Evolutionary conservation across 2,888 invertebrate genomes (phyloP).

Genomic region (Alitta virens): DNA sequence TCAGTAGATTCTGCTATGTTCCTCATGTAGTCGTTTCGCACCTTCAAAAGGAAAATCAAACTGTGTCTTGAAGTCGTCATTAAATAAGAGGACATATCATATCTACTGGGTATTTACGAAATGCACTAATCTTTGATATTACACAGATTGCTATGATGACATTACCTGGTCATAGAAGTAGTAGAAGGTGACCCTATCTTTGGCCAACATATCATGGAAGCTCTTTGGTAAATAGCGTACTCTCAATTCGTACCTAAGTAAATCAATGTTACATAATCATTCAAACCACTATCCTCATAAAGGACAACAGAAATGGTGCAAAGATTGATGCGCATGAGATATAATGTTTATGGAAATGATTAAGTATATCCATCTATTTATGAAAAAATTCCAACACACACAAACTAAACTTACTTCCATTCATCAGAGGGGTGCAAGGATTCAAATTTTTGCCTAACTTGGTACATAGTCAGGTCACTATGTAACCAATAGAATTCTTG

Average conservation of each 20-base stretch:
- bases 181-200: slow-evolving; percentile 90
- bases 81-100: too few relatives aligned
- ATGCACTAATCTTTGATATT: too few relatives aligned
- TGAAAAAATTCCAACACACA: too few relatives aligned
- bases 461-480: slow-evolving; percentile 85
- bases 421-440: slow-evolving; percentile 65
- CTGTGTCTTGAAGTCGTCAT: too few relatives aligned
- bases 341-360: too few relatives aligned
- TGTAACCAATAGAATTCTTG: slow-evolving; percentile 86
- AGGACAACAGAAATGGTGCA: too few relatives aligned
- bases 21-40: slow-evolving; percentile 89
- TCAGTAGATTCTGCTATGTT: slow-evolving; percentile 64
- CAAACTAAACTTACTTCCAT: slow-evolving; percentile 69
- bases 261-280: too few relatives aligned
- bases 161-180: slow-evolving; percentile 95
- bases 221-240: slow-evolving; percentile 89
- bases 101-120: too few relatives aligned
- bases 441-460: slow-evolving; percentile 75
- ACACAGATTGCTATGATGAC: neutral
- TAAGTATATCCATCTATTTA: too few relatives aligned
- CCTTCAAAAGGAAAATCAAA: slow-evolving; percentile 62
- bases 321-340: too few relatives aligned
- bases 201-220: slow-evolving; percentile 83
- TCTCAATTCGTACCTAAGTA: slow-evolving; percentile 76
- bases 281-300: neutral